Evolutionary conservation across 2,888 invertebrate genomes (phyloP).

Genomic region (Mimas tiliae): DNA sequence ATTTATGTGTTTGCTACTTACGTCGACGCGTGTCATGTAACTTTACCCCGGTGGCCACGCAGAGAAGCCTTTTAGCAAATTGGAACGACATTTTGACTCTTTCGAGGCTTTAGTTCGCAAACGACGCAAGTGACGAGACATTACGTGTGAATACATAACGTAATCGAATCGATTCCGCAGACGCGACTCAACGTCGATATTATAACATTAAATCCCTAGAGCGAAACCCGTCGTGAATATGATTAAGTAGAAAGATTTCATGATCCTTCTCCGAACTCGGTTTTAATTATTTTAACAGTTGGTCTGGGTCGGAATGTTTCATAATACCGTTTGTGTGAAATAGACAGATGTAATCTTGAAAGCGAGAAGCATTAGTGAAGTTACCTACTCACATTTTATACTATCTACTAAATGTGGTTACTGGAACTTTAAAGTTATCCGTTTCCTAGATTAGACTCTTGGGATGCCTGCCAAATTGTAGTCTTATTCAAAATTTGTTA

Average conservation of each 20-base stretch:
- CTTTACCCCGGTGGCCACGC: constrained; percentile 50
- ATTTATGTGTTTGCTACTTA: constrained; percentile 41
- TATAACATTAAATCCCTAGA: constrained; percentile 29
- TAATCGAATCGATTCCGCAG: constrained; percentile 42
- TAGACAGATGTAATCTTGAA: constrained; percentile 3
- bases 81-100: constrained; percentile 58
- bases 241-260: constrained; percentile 8
- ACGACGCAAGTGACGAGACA: constrained; percentile 37
- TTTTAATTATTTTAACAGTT: constrained; percentile 21
- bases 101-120: constrained; percentile 37
- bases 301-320: neutral
- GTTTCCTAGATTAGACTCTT: constrained; percentile 15
- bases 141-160: constrained; percentile 29
- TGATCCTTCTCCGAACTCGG: neutral
- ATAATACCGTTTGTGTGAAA: neutral
- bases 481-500: constrained; percentile 1
- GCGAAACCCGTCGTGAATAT: neutral
- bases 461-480: constrained; percentile 11
- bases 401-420: neutral
- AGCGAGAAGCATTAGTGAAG: constrained; percentile 4
- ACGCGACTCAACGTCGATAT: constrained; percentile 38
- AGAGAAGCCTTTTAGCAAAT: constrained; percentile 70
- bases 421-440: constrained; percentile 8
- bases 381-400: neutral
- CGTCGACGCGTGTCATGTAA: constrained; percentile 56